phyloP scores from a whole-genome alignment of 2,797 vertebrate genomes.

The Myripristis jacobus region DNA sequence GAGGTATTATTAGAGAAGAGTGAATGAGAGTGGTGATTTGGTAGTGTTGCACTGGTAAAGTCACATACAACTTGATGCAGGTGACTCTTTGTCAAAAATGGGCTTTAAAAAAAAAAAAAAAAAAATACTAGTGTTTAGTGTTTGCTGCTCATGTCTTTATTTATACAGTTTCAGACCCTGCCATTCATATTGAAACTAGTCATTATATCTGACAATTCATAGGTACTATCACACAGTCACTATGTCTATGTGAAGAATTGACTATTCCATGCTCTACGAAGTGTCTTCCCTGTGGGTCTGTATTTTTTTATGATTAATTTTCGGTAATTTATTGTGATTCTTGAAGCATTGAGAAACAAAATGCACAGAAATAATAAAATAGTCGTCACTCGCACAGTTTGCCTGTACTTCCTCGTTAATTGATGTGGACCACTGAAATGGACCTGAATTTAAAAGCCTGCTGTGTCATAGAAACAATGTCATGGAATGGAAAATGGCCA shows the following conservation, averaged over 20 bases:
- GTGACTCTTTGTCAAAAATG: not conserved
- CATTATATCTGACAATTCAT: not conserved
- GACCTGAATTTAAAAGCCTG: not conserved
- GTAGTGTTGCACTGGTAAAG: not conserved
- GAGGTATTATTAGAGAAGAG: not conserved
- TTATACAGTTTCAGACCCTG: slow-evolving; percentile 11
- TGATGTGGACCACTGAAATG: not conserved
- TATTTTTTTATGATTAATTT: slow-evolving; percentile 12
- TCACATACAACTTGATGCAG: not conserved
- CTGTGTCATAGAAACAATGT: not conserved
- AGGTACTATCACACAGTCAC: not conserved
- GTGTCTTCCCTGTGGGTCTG: not conserved
- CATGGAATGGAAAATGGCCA: not conserved
- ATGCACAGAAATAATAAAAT: not conserved
- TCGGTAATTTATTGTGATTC: not conserved
- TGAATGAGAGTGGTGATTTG: slow-evolving; percentile 13
- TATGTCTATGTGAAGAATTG: too few species aligned
- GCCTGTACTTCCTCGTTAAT: slow-evolving; percentile 1
- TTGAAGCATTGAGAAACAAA: not conserved
- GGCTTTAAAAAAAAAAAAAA: too few species aligned
- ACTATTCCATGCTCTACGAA: not conserved
- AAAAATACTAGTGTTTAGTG: not conserved
- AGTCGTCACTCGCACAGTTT: slow-evolving; percentile 1
- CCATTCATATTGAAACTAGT: not conserved
- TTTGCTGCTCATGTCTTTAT: slow-evolving; percentile 5